Base-by-base conservation (phyloP, 2,797 vertebrate species). In the Basileuterus tristriatus region DNA sequence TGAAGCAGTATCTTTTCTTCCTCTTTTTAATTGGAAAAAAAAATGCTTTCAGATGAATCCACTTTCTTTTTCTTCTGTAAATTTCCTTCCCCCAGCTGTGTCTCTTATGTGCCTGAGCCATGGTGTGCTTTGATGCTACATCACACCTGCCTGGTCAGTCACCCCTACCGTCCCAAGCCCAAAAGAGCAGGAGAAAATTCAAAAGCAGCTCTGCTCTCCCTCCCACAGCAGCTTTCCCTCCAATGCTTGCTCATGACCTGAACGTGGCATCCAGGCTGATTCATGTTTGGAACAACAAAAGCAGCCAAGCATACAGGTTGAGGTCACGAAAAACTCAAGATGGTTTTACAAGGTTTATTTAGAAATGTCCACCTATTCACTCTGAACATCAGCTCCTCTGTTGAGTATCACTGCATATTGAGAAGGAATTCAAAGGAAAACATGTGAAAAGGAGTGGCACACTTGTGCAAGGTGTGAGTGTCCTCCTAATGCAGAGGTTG, bases 141-240 rank as follows among this genome's bases (percentile, higher is more conserved):
- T 82, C 8, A 8, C 69, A 86, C 68, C 79, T 93, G 77, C 49
- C 92, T 82, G 36, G 39, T 67, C 91, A 75, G 44, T 84, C 63
- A 27, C 77, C 86, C 15, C 55, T 74, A 21, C 21, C 1, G 30
- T 83, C 17, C 77, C 47, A 83, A 86, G 46, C 59, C 50, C 52
- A 67, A 49, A 94, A 87, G 37, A 56, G 30, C 30, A 64, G 46
- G 24, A 87, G 36, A 49, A 85, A 89, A 78, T 36, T 68, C 19
- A 83, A 85, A 83, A 86, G 24, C 41, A 93, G 9, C 27, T 72
- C 41, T 68, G 15, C 34, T 46, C 6, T 23, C 27, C 32, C 21
- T 88, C 43, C 24, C 53, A 24, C 24, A 47, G 39, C 50, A 83
- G 69, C 56, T 65, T 86, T 55, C 39, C 32, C 29, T 44, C 11